Evolutionary conservation across 2,797 vertebrate genomes (phyloP).

Genomic region (Natrix natrix): DNA sequence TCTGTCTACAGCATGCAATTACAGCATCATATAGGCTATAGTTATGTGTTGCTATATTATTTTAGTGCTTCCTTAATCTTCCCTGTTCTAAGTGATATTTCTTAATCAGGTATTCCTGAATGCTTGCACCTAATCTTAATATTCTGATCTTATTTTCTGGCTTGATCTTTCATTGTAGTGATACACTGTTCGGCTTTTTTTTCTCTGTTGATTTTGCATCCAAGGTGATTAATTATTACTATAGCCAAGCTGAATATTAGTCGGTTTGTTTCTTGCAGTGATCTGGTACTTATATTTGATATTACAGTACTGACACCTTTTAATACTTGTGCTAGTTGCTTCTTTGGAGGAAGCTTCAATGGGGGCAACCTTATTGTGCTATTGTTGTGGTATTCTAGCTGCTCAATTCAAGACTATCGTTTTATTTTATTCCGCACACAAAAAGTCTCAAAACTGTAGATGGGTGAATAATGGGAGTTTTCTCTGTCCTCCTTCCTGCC

Average conservation of each 20-base stretch:
- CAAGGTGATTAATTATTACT: not conserved
- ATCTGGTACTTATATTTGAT: not conserved
- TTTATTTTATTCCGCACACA: not conserved
- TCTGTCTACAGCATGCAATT: not conserved
- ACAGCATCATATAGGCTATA: not conserved
- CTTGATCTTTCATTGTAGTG: not conserved
- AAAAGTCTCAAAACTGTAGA: not conserved
- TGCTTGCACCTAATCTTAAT: not conserved
- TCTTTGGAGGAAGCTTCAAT: not conserved
- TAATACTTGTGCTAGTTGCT: not conserved
- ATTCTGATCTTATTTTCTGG: not conserved
- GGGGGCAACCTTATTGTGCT: not conserved
- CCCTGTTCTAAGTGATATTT: not conserved
- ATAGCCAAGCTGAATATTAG: not conserved
- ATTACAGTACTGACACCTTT: not conserved
- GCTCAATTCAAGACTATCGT: not conserved
- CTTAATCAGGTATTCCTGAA: not conserved
- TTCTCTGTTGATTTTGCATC: not conserved
- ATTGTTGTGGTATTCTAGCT: not conserved
- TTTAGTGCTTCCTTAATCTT: not conserved
- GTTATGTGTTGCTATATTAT: not conserved
- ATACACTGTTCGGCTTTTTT: not conserved
- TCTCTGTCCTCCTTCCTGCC: not conserved
- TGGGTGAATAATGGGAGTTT: not conserved
- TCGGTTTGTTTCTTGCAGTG: not conserved